Conservation (phyloP, 2,113 vertebrate genomes). For the Terrapene triunguis region DNA sequence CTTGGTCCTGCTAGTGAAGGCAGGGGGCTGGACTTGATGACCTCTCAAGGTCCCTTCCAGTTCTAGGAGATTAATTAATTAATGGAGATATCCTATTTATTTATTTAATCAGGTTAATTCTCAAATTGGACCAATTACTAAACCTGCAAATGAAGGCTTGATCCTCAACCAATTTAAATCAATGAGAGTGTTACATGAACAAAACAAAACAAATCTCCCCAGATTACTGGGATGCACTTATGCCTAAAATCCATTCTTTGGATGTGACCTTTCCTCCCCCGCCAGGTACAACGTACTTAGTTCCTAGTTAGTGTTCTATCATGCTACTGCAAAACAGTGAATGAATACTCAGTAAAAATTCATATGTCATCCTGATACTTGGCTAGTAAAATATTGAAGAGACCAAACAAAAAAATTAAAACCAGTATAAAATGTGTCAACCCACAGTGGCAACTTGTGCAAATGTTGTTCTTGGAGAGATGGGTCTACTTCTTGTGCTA, state of each 20-base stretch:
- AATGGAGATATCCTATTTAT: too few species aligned
- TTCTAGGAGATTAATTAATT: too few species aligned
- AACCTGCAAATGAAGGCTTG: neutral
- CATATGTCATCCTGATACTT: neutral
- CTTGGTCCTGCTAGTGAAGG: too few species aligned
- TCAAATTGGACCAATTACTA: neutral
- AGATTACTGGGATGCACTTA: neutral
- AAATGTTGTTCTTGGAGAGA: neutral
- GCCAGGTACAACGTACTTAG: neutral
- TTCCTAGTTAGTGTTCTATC: neutral
- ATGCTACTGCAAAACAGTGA: neutral
- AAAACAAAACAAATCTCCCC: neutral
- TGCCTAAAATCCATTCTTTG: neutral
- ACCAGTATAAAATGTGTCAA: rapidly evolving
- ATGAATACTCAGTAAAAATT: neutral
- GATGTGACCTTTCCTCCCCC: neutral
- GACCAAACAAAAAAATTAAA: neutral
- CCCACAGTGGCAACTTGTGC: neutral
- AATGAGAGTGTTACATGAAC: neutral
- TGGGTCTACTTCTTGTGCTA: neutral
- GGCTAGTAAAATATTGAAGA: neutral
- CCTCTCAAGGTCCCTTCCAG: too few species aligned
- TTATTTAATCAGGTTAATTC: neutral
- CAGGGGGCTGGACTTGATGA: too few species aligned
- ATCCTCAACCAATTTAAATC: neutral